Percentiles rank a stretch among this genome's conserved stretches.
These are phyloP conservation scores for Oligia latruncula DNA, from an alignment of 2,888 invertebrate genomes.

Conservation along the genomic window DNA sequence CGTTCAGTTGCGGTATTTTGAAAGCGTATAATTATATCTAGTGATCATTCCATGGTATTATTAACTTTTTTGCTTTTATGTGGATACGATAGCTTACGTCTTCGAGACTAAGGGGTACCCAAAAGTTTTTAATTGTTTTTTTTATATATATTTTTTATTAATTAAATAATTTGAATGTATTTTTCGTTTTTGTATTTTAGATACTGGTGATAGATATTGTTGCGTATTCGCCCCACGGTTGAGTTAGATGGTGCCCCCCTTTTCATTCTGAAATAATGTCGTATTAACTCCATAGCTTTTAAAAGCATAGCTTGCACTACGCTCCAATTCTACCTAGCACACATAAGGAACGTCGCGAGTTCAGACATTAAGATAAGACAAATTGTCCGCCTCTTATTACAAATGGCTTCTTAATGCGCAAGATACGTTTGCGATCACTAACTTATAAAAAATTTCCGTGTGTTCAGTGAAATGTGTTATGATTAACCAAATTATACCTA, in stretches of 20 bases:
- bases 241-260: neutral
- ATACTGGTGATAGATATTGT: neutral
- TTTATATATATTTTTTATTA: too few relatives aligned
- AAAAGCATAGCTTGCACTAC: conserved; percentile 15
- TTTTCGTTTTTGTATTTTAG: neutral
- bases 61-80: too few relatives aligned
- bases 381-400: conserved; percentile 80
- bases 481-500: neutral
- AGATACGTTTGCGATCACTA: conserved; percentile 70
- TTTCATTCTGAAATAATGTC: neutral
- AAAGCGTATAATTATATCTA: neutral
- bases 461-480: neutral
- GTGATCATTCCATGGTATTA: neutral
- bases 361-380: conserved; percentile 85
- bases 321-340: conserved; percentile 18
- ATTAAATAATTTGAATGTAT: neutral
- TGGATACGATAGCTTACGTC: too few relatives aligned
- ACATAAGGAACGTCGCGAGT: conserved; percentile 75
- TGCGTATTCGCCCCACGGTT: neutral
- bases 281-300: neutral
- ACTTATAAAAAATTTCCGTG: neutral
- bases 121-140: neutral
- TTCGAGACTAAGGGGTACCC: neutral
- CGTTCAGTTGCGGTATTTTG: neutral
- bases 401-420: conserved; percentile 85